Base-by-base conservation (phyloP, 2,888 invertebrate species). In the Platycheirus albimanus region DNA sequence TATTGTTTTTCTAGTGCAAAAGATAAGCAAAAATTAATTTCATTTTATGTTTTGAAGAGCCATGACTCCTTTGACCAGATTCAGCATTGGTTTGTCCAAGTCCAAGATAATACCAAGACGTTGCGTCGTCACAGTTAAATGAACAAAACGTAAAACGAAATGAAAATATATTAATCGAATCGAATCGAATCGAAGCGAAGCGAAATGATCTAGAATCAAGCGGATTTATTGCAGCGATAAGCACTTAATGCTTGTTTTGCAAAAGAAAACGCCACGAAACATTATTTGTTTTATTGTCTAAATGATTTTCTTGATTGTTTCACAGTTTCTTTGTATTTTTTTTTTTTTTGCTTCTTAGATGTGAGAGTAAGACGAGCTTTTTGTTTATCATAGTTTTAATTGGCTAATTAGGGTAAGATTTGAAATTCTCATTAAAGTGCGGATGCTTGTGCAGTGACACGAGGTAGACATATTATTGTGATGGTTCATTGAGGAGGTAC, bases 181-280 rank as follows among this genome's bases (percentile, higher is more conserved):
- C 30, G 17, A 13, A n/a, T n/a, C n/a, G n/a, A n/a, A n/a, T n/a
- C n/a, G n/a, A n/a, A n/a, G n/a, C 30, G n/a, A 13, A 33, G 15
- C 24, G 15, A 52, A 15, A 17, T 43, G 17, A 28, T 38, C 74
- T 56, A 36, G 54, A 56, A 15, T 7, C 8, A 64, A 30, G 52
- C 20, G 74, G 51, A 47, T 64, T 64, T 1, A 41, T 28, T 45
- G 11, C 11, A 19, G 47, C 52, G 61, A 61, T 61, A 61, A 61
- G 43, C 17, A 24, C 10, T 24, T 20, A 13, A 4, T 56, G 43
- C 11, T 45, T 30, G 43, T 19, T 30, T 61, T 43, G 5, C 17
- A 43, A 6, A 17, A 17, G 1, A 0, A 54, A 54, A 36, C 41
- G 20, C 13, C 17, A 58, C 38, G 15, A 24, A 13, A 38, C 13